Conservation (phyloP, 2,113 vertebrate species). For the Bufo gargarizans region DNA sequence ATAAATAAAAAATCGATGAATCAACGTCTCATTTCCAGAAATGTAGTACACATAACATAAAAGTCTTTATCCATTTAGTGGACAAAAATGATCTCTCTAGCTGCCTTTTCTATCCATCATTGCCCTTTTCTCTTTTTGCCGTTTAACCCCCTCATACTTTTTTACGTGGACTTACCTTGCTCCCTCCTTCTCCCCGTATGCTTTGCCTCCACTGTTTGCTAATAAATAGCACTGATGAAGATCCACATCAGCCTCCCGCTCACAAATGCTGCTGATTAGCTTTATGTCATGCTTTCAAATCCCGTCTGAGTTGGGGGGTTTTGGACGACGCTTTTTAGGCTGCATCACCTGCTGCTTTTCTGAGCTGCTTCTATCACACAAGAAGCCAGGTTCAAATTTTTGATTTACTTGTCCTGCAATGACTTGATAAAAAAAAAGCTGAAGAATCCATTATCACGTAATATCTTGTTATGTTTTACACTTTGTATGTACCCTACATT, state of each 20-base stretch:
- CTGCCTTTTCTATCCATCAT: background rate
- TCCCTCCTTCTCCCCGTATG: background rate
- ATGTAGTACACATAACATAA: no score
- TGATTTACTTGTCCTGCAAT: background rate
- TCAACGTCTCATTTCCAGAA: no score
- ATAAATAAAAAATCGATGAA: no score
- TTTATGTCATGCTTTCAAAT: constrained; percentile 49
- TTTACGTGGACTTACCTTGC: constrained; percentile 36
- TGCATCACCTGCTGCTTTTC: constrained; percentile 52
- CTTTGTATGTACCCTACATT: background rate
- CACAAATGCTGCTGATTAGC: constrained; percentile 60
- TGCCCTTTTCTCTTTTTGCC: background rate
- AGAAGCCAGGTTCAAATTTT: background rate
- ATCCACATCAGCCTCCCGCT: constrained; percentile 38
- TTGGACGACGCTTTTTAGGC: constrained; percentile 52
- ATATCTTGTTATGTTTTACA: background rate
- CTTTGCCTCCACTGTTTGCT: constrained; percentile 37
- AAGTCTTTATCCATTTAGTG: no score
- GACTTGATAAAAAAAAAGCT: background rate
- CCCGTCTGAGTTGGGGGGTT: constrained; percentile 55
- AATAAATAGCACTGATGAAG: constrained; percentile 43
- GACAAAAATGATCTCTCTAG: background rate
- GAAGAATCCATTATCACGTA: background rate
- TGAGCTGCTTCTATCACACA: constrained; percentile 12
- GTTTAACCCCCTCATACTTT: background rate